A percentile compares a stretch with the other conserved stretches of the same genome.
These are phyloP conservation scores for Phodopus roborovskii DNA, from an alignment of 2,113 vertebrate species.

Conservation along the genomic window DNA sequence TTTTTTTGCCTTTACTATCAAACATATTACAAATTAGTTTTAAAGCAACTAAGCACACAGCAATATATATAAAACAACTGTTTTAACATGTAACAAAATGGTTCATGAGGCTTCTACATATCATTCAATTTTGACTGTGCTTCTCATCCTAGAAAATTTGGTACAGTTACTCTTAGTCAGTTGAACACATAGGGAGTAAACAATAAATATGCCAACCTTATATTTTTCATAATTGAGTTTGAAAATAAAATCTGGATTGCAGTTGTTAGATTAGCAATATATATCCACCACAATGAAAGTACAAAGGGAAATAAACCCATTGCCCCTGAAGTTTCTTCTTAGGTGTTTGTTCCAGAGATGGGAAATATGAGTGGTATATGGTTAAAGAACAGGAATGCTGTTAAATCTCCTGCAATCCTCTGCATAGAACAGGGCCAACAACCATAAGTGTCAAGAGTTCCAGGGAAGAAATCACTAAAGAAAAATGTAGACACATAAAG, in stretches of 20 bases:
- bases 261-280: neutral
- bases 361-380: neutral
- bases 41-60: slow-evolving; percentile 2
- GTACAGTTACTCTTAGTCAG: neutral
- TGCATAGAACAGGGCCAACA: neutral
- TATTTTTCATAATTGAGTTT: neutral
- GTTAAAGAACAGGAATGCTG: neutral
- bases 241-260: neutral
- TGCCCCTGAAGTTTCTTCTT: neutral
- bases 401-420: accelerated
- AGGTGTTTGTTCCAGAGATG: neutral
- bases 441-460: neutral
- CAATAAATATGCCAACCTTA: neutral
- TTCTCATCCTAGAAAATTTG: neutral
- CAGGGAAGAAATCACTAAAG: neutral
- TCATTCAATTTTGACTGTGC: neutral
- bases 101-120: neutral
- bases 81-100: slow-evolving; percentile 8
- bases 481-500: too few species aligned
- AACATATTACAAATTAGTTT: slow-evolving; percentile 62
- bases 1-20: neutral
- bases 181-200: accelerated
- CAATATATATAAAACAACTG: slow-evolving; percentile 43
- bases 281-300: neutral
- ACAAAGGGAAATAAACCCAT: neutral